Base-by-base conservation (phyloP, 2,888 invertebrate species). In the Cantharis flavilabris region DNA sequence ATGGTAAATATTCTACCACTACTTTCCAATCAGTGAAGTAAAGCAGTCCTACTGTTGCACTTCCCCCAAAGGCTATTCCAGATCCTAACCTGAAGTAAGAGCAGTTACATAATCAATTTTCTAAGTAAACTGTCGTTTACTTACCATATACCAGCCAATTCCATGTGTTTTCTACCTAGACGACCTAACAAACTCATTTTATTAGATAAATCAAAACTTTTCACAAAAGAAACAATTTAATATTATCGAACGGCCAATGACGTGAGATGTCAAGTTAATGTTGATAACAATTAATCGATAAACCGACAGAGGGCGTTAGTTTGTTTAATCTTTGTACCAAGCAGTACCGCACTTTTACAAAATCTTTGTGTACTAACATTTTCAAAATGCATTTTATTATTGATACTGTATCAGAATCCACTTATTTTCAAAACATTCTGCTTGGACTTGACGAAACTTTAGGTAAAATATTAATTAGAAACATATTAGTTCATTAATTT, bases 21-120 rank as follows among this genome's bases (percentile, higher is more conserved):
- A 91, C 86, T 88, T 92, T 94, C 96, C 96, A 96, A 86, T 96
- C 96, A 0, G 95, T 95, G 82, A 93, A 90, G 87, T 95, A 96
- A 3, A 93, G 88, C 10, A 94, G 81, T 0, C 89, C 90, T 23
- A 91, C 84, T 76, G 91, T 90, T n/a, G 90, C 93, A 0, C 92
- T 90, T 49, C 91, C 91, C 67, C 96, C 95, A 85, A 92, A 96
- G 0, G 90, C 89, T 0, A 88, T 84, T 16, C 90, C 91, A 7
- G 94, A 92, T 16, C 93, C 90, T 62, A 92, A 77, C 91, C 93
- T 88, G 73, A 23, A 81, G 82, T 14, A 74, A 62, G 91, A 79
- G 70, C 3, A 84, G 76, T 79, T 80, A 79, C 76, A 79, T 80
- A 71, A 80, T 30, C 64, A 49, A 72, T 76, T 73, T 65, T 79